These are phyloP conservation scores for Oscheius sp. DNA, from an alignment of 2,888 invertebrate species.

Conservation along the genomic window DNA sequence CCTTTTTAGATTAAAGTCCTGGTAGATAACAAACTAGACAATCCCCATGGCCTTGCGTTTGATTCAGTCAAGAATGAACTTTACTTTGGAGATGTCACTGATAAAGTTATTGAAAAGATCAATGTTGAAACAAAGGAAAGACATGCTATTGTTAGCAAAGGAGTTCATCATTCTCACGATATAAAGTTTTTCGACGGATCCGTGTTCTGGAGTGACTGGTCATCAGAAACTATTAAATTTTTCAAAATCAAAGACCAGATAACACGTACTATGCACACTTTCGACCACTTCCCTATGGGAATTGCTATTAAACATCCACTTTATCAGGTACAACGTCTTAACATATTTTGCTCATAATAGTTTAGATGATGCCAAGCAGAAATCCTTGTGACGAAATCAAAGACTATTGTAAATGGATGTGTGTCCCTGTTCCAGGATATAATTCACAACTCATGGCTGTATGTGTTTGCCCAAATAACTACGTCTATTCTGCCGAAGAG, in stretches of 20 bases:
- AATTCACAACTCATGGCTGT: background rate
- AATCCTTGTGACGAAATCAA: background rate
- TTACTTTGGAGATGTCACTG: constrained; percentile 51
- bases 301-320: constrained; percentile 54
- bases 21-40: constrained; percentile 48
- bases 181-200: constrained; percentile 51
- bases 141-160: constrained; percentile 35
- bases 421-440: background rate
- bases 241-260: constrained; percentile 44
- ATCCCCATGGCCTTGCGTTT: constrained; percentile 48
- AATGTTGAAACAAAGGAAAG: constrained; percentile 43
- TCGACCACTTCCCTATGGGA: constrained; percentile 52
- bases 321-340: constrained; percentile 34
- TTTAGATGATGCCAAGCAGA: background rate
- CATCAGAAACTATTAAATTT: constrained; percentile 45
- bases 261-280: constrained; percentile 41
- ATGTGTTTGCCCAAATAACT: background rate
- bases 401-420: background rate
- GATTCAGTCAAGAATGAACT: constrained; percentile 51
- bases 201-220: constrained; percentile 56
- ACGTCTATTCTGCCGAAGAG: background rate
- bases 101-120: constrained; percentile 51
- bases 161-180: constrained; percentile 51
- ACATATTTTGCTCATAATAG: too few relatives aligned
- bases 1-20: constrained; percentile 38